These are phyloP conservation scores for Turdus rufiventris DNA, from an alignment of 2,113 vertebrate species.

Conservation along the genomic window DNA sequence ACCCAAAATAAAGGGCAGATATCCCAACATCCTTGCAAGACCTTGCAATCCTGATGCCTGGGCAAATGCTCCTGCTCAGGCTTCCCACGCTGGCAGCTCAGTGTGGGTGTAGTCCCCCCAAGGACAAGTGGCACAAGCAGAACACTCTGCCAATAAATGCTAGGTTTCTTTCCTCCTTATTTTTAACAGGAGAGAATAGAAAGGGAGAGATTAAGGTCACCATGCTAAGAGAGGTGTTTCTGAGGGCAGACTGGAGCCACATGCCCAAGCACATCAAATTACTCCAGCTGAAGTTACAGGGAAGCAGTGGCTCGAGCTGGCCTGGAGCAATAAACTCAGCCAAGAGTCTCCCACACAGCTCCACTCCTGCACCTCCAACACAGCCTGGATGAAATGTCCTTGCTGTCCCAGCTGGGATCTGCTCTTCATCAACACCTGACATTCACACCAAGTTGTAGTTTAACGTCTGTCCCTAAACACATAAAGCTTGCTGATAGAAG, in stretches of 20 bases:
- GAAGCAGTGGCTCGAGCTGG: background rate
- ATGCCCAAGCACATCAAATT: background rate
- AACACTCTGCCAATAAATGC: background rate
- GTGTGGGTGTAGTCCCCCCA: background rate
- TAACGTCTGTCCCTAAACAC: background rate
- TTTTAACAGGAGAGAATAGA: background rate
- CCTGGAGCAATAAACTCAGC: background rate
- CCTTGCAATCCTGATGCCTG: background rate
- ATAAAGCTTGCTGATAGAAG: conserved; percentile 18
- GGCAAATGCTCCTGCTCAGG: background rate
- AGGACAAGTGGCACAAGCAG: background rate
- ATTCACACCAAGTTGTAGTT: background rate
- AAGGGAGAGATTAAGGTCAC: background rate
- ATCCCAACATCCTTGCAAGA: background rate
- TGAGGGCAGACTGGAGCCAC: background rate
- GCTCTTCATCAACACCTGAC: conserved; percentile 29
- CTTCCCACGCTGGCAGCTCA: background rate
- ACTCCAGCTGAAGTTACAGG: background rate
- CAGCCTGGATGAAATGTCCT: conserved; percentile 25
- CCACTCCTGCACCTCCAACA: background rate
- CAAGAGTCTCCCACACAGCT: conserved; percentile 3
- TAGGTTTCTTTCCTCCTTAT: background rate
- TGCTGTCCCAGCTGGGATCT: conserved; percentile 21
- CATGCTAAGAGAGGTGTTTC: background rate
- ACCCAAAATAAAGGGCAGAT: background rate